Evolutionary conservation across 2,113 vertebrate species (phyloP), one percentile per base, ranked within the genome.

Genomic region (Bubo bubo): DNA sequence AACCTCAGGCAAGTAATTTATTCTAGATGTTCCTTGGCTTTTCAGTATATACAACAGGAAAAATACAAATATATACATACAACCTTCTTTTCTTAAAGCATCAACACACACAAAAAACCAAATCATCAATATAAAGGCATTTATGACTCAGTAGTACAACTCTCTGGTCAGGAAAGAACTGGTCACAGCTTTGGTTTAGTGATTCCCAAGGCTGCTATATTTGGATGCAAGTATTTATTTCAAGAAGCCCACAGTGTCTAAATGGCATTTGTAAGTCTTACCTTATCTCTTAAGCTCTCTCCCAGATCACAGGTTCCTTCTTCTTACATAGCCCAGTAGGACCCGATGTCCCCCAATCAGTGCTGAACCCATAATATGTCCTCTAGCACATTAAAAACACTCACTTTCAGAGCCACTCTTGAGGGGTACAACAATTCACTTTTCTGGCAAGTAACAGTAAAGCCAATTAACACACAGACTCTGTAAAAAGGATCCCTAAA

Each of bases 231-330:
- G 5, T 8, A 56, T 23, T 93, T 80, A 19, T 70, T 81, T 80
- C 0, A 0, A 60, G 21, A 66, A 79, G 8, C 1, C 7, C 17
- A 22, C 9, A 37, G 14, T 28, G 12, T 35, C n/a, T 63, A 67
- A 92, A 79, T 5, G 9, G 4, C 6, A 60, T 35, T 63, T 49
- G 0, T 43, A 53, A 77, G 19, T 32, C 4, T 66, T 77, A 37
- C 14, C 13, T 49, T 34, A 6, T 79, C 22, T 79, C 26, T 55
- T 55, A 74, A 79, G 70, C 6, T 76, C 17, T 55, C 7, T 86
- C 13, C 6, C 39, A 59, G 12, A 55, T 39, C 34, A 49, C 24
- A 72, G 7, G 4, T 45, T 8, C 14, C 16, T 75, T 43, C 37
- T 37, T 93, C 37, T 71, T 49, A 74, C 9, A 32, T 9, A n/a